Conservation (phyloP, 1,140 invertebrate genomes). For the Tetragnatha versicolor region DNA sequence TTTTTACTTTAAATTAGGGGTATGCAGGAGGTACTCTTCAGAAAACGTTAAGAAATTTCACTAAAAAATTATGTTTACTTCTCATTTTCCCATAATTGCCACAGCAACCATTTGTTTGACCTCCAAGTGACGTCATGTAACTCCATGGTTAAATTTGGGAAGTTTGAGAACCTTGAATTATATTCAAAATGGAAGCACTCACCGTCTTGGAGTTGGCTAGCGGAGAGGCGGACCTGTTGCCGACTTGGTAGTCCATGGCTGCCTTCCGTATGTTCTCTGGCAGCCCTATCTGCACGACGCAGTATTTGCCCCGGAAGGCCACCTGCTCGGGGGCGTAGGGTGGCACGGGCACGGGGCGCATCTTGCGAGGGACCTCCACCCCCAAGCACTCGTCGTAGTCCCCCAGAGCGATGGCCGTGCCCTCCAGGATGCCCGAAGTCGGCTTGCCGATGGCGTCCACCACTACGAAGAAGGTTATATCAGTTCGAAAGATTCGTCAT, state of each 20-base stretch:
- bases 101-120: no score
- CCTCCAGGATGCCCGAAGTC: slow-evolving; percentile 57
- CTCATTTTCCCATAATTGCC: no score
- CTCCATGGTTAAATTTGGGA: no score
- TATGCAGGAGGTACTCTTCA: no score
- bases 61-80: no score
- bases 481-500: no score
- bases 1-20: no score
- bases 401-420: slow-evolving; percentile 55
- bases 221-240: slow-evolving; percentile 27
- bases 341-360: neutral
- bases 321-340: slow-evolving; percentile 9
- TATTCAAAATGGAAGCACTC: no score
- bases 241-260: slow-evolving; percentile 47
- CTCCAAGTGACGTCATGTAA: no score
- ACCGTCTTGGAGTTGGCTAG: slow-evolving; percentile 48
- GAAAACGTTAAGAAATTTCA: no score
- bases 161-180: no score
- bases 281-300: slow-evolving; percentile 35
- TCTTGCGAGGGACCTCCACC: slow-evolving; percentile 20
- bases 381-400: slow-evolving; percentile 58
- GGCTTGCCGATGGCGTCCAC: slow-evolving; percentile 59
- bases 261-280: slow-evolving; percentile 28
- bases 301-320: slow-evolving; percentile 44
- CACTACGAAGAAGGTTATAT: slow-evolving; percentile 56